Evolutionary conservation across 2,797 vertebrate species (phyloP), one percentile per base, ranked within the genome.

Genomic region (Silurus lanzhouensis): DNA sequence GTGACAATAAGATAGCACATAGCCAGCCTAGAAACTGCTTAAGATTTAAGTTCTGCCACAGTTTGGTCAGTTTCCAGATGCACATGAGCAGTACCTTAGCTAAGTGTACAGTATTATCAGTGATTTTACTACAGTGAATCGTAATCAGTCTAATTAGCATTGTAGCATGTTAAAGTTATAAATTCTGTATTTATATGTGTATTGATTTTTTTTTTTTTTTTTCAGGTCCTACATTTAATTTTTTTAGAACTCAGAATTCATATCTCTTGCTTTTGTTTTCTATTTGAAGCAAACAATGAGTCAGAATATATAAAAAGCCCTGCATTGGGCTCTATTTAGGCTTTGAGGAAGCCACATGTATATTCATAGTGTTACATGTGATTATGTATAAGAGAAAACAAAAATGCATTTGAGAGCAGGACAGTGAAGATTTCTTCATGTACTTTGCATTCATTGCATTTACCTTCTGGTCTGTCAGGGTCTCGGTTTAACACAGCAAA

Each of bases 401-500:
- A 76, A 52, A 52, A 52, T 55, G 25, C 63, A 57, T 55, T 12
- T 31, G 25, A 81, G 9, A 68, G 25, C 25, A 2, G 6, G 61
- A 64, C 17, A 4, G n/a, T 22, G 25, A 55, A 14, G 46, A 27
- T 13, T 20, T 12, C 46, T 27, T 48, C 13, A 46, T 63, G 77
- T 14, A 79, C 46, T 55, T 14, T 31, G 46, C n/a, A 55, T 75
- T 1, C 58, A 48, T 13, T 64, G 31, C 6, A 55, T 93, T 89
- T 72, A 98, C 98, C 97, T 78, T 98, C 97, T 57, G 98, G 98
- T 77, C 95, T 95, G 89, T 98, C 97, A 0, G 98, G 98, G 89
- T 99, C 97, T 87, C 98, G 94, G 92, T 98, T 99, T 75, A 99
- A 95, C 88, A 99, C 97, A 66, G 95, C 97, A 9, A 99, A 99